Base-by-base conservation (phyloP, 2,888 invertebrate species). In the Melieria picta region DNA sequence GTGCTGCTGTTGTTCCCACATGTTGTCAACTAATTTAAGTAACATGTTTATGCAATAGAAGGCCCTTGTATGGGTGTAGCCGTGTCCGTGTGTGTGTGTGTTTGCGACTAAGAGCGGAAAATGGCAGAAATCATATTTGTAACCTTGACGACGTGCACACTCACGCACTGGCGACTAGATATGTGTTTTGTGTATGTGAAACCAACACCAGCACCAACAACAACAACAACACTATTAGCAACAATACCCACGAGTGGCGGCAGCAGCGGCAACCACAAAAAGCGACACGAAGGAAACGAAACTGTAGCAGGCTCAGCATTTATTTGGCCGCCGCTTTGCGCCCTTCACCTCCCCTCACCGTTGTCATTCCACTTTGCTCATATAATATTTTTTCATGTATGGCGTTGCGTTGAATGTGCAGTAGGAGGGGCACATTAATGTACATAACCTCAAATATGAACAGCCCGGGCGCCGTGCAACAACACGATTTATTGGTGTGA, bases 401-500 rank as follows among this genome's bases (percentile, higher is more conserved):
- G 30, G 30, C 30, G 30, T 30, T 30, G 30, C 56, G 61, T 13
- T 45, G 52, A 9, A 7, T 52, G 5, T 5, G 52, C 1, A 7
- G 52, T 11, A 52, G 52, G n/a, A 57, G 16, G 5, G 3, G n/a
- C 16, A 78, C 75, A 79, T 79, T 77, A 79, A 77, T 77, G 76
- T 65, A 68, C 77, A 75, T 70, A 68, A 71, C 77, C 77, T 73
- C 71, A 73, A 76, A 73, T 30, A 30, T 30, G 30, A 30, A 30
- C 30, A 30, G 2, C 30, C 30, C 30, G 30, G 30, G 3, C 30
- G 30, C 30, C 2, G 30, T 2, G 30, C 30, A 30, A 30, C 30
- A 76, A 76, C 73, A 77, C 77, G 78, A 79, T 78, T 79, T 79
- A 79, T 79, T 74, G 77, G 79, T 78, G 77, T 79, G 77, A 79